Percentiles rank a stretch among this genome's conserved stretches.
Conservation (phyloP, 2,113 vertebrate species). For the Lynx canadensis region DNA sequence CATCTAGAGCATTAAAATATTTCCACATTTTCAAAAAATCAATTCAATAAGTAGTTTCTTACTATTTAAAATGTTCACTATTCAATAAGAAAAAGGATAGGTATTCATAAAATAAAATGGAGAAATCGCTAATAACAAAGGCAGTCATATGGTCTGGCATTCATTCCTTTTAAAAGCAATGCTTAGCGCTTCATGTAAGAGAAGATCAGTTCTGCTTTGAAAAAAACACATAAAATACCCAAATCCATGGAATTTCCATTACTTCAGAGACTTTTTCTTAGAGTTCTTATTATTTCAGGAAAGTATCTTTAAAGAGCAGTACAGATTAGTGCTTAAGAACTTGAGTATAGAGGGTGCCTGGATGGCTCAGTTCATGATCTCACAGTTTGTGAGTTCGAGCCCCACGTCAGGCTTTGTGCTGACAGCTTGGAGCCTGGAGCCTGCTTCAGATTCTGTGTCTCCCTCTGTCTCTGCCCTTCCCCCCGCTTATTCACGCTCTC, state of each 20-base stretch:
- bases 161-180: slow-evolving; percentile 34
- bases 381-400: too few relatives aligned
- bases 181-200: slow-evolving; percentile 22
- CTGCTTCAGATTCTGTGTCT: too few relatives aligned
- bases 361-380: too few relatives aligned
- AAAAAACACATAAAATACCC: slow-evolving; percentile 50
- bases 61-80: slow-evolving; percentile 54
- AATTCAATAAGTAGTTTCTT: slow-evolving; percentile 58
- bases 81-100: slow-evolving; percentile 6
- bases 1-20: slow-evolving; percentile 53
- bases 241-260: slow-evolving; percentile 29
- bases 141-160: background rate
- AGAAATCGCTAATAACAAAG: slow-evolving; percentile 29
- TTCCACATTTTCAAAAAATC: slow-evolving; percentile 55
- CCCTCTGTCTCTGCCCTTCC: too few relatives aligned
- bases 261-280: slow-evolving; percentile 7
- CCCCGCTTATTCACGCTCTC: too few relatives aligned
- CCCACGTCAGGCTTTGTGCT: too few relatives aligned
- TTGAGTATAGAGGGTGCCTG: background rate
- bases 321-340: background rate
- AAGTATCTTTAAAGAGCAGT: background rate
- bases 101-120: slow-evolving; percentile 63
- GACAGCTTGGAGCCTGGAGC: too few relatives aligned
- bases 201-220: background rate
- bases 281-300: background rate